Conservation (phyloP, 2,888 invertebrate genomes). For the Megaustenia siamemsis region DNA sequence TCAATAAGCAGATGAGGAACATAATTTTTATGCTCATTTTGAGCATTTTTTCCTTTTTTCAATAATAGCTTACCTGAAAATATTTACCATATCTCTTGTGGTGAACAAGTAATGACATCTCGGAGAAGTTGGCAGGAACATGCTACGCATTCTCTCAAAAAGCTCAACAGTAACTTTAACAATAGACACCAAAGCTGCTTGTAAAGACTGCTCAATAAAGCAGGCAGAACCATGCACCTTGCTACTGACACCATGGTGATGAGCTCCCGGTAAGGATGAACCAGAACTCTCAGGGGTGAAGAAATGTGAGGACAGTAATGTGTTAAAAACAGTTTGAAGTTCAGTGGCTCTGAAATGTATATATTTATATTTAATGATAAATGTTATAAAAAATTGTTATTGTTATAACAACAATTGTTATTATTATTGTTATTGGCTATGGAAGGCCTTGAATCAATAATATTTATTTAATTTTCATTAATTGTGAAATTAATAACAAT, state of each 20-base stretch:
- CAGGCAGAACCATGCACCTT: conserved; percentile 58
- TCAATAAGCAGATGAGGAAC: too few relatives aligned
- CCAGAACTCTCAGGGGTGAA: conserved; percentile 72
- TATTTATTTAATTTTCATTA: too few relatives aligned
- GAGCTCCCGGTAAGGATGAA: conserved; percentile 56
- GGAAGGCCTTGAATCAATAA: too few relatives aligned
- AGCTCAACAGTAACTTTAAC: conserved; percentile 77
- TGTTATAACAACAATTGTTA: too few relatives aligned
- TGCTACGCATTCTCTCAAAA: conserved; percentile 75
- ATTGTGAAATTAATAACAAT: too few relatives aligned
- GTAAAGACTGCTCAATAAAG: conserved; percentile 70
- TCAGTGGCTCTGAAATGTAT: conserved; percentile 34
- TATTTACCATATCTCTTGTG: conserved; percentile 73
- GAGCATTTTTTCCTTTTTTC: too few relatives aligned
- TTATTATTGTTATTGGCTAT: too few relatives aligned
- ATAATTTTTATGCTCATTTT: too few relatives aligned
- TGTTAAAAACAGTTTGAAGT: conserved; percentile 75
- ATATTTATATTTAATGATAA: neutral
- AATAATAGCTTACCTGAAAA: conserved; percentile 80
- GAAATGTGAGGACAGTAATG: conserved; percentile 75
- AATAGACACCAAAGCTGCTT: conserved; percentile 67
- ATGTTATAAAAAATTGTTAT: too few relatives aligned
- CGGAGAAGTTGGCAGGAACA: conserved; percentile 78
- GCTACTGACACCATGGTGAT: conserved; percentile 72
- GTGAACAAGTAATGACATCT: conserved; percentile 79